phyloP scores from a whole-genome alignment of 2,797 vertebrate genomes.

The Lepilemur septentrionalis region DNA sequence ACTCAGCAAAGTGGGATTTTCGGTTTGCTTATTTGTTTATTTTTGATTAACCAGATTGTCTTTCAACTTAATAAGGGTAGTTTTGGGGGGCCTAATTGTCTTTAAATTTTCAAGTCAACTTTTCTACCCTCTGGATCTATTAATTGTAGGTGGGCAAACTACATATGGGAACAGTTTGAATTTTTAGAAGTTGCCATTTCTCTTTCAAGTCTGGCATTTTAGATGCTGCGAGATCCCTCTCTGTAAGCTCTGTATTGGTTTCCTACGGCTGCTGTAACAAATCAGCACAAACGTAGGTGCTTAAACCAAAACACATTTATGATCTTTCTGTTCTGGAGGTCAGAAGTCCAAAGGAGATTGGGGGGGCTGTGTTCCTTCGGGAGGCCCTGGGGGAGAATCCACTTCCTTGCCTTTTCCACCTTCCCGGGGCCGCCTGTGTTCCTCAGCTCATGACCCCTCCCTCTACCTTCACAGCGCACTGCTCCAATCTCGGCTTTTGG shows the following conservation, averaged over 20 bases:
- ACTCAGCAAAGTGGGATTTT: background rate
- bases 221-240: background rate
- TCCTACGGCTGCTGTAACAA: background rate
- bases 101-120: background rate
- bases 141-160: background rate
- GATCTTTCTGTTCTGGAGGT: background rate
- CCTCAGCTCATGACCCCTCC: background rate
- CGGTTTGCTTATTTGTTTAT: background rate
- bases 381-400: background rate
- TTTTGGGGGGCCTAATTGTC: background rate
- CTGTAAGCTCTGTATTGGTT: background rate
- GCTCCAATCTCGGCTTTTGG: background rate
- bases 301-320: background rate
- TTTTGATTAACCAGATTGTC: background rate
- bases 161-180: background rate
- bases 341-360: background rate
- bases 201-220: background rate
- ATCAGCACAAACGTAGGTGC: background rate
- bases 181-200: background rate
- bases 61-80: background rate
- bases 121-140: background rate
- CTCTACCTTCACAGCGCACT: background rate
- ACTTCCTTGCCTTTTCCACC: background rate
- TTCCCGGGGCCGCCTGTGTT: background rate
- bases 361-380: background rate